Evolutionary conservation across 2,113 vertebrate genomes (phyloP).

Genomic region (Climacteris rufus): DNA sequence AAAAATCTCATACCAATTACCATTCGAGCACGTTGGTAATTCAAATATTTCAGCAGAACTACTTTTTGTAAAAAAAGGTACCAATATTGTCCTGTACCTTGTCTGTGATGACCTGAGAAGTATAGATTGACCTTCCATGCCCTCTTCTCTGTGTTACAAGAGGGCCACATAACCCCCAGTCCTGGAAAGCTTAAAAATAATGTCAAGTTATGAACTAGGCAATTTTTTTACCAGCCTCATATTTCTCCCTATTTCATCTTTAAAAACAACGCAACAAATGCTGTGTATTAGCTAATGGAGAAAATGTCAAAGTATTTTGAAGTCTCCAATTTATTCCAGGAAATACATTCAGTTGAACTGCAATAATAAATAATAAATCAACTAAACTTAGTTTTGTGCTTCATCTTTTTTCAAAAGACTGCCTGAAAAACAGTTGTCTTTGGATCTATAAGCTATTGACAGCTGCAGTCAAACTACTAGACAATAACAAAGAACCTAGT

Average conservation of each 20-base stretch:
- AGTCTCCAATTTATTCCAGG: slow-evolving; percentile 52
- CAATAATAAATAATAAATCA: slow-evolving; percentile 68
- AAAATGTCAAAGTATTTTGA: slow-evolving; percentile 50
- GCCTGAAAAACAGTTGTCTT: slow-evolving; percentile 53
- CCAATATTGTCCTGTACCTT: neutral
- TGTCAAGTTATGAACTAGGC: neutral
- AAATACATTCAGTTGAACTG: slow-evolving; percentile 26
- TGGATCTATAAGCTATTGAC: slow-evolving; percentile 64
- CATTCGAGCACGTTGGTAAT: neutral
- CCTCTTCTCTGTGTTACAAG: neutral
- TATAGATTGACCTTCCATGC: neutral
- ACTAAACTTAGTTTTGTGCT: slow-evolving; percentile 51
- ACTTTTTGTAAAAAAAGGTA: neutral
- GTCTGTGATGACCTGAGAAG: neutral
- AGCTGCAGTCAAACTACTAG: slow-evolving; percentile 53
- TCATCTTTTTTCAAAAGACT: slow-evolving; percentile 68
- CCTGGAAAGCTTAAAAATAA: neutral
- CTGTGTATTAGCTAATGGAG: slow-evolving; percentile 19
- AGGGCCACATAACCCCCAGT: neutral
- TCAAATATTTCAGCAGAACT: neutral
- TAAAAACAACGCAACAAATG: neutral
- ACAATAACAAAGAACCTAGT: slow-evolving; percentile 51
- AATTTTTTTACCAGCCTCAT: neutral
- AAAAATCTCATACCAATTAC: neutral
- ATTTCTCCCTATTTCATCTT: neutral